Evolutionary conservation across 2,797 vertebrate genomes (phyloP).

Genomic region (Aotus griseimembra): DNA sequence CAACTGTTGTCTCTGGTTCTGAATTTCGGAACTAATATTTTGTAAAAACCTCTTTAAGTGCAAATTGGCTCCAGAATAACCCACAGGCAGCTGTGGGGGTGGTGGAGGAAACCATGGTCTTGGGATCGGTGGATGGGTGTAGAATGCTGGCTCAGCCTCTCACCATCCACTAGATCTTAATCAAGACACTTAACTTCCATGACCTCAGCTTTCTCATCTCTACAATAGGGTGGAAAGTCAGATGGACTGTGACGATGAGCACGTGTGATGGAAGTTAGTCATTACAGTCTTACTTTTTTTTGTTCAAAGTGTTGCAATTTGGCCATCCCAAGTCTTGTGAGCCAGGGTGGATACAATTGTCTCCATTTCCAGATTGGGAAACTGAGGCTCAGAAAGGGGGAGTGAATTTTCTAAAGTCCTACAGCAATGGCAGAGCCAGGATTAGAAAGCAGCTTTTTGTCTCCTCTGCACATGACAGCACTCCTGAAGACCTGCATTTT

Average conservation of each 20-base stretch:
- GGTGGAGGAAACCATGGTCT: neutral
- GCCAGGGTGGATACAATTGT: neutral
- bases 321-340: neutral
- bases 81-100: neutral
- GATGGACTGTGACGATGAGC: neutral
- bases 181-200: neutral
- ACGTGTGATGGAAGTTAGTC: neutral
- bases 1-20: slow-evolving; percentile 37
- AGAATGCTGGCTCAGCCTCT: neutral
- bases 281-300: neutral
- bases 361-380: neutral
- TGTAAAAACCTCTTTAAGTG: slow-evolving; percentile 31
- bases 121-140: neutral
- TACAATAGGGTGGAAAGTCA: neutral
- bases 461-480: neutral
- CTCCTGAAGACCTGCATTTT: neutral
- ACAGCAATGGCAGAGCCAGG: neutral
- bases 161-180: neutral
- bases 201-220: neutral
- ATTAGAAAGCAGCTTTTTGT: neutral
- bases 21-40: slow-evolving; percentile 50
- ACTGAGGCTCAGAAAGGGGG: neutral
- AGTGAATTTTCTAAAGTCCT: neutral
- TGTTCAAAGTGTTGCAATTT: neutral
- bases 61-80: slow-evolving; percentile 8